Evolutionary conservation across 2,797 vertebrate species (phyloP), one percentile per base, ranked within the genome.

Genomic region (Cossypha heuglini): DNA sequence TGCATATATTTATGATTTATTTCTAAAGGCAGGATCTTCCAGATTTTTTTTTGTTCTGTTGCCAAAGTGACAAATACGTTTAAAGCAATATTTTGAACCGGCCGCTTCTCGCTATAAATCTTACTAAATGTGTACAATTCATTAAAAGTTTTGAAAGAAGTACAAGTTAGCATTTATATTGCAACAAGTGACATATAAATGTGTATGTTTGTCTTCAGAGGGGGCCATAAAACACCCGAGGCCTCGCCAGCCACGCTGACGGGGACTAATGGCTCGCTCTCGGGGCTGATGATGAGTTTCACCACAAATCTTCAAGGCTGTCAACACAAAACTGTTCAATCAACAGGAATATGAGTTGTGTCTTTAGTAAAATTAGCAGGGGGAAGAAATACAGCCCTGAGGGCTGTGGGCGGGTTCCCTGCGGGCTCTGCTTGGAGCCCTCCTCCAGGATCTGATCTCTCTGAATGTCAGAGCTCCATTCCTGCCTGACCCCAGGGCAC

Each of bases 1-100:
- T 73, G 87, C 80, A 86, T 80, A 88, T 96, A 95, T 98, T 98
- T 97, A 97, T 98, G 98, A 99, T 98, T 98, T 98, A 98, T 98
- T 94, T 96, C 96, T 75, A 75, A 96, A 82, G 5, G 84, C 82
- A 86, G 48, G 87, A 94, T 97, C 97, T 92, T 80, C 97, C 96
- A 93, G 92, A 73, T 93, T 93, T 96, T 95, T 45, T 90, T 97
- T 97, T 94, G 95, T 97, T 67, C 96, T 90, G 94, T 98, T 98
- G 97, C 98, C 98, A 94, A 92, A 96, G 97, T 98, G 98, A 98
- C 98, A 98, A 98, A 99, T 98, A 98, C 15, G 94, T 95, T 97
- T 95, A 93, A 98, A 97, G 97, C 94, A 98, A 98, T 98, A 98
- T 98, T 96, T 96, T 71, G 95, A 96, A 95, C 83, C 59, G 3